Evolutionary conservation across 2,113 vertebrate species (phyloP).

Genomic region (Poeciliopsis occidentalis): DNA sequence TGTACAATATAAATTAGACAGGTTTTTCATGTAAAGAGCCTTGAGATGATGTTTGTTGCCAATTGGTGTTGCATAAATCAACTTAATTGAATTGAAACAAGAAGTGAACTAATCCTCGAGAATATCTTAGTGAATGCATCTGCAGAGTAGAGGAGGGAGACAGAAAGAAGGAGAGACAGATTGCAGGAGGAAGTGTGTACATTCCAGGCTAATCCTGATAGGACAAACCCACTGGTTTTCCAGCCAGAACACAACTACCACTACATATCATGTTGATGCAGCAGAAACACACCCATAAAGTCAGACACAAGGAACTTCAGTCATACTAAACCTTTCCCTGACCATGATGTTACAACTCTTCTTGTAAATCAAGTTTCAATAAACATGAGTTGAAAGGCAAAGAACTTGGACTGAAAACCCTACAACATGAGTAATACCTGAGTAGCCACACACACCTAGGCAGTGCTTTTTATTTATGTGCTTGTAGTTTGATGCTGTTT

Average conservation of each 20-base stretch:
- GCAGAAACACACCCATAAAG: constrained; percentile 31
- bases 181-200: constrained; percentile 57
- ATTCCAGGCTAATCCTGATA: constrained; percentile 74
- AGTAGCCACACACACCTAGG: constrained; percentile 6
- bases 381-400: neutral
- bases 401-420: neutral
- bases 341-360: neutral
- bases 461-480: constrained; percentile 63
- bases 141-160: constrained; percentile 12
- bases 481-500: constrained; percentile 60
- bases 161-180: constrained; percentile 12
- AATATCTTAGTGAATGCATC: constrained; percentile 1
- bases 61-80: no score
- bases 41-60: no score
- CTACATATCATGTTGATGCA: constrained; percentile 37
- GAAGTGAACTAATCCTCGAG: neutral
- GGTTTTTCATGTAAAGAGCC: no score
- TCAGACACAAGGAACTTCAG: neutral
- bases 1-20: no score
- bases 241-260: constrained; percentile 44
- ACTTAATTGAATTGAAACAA: no score
- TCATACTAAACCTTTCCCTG: neutral
- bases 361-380: neutral
- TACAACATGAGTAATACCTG: neutral
- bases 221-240: constrained; percentile 38